Percentiles rank a stretch among this genome's conserved stretches.
phyloP scores from a whole-genome alignment of 2,888 invertebrate genomes.

The Caradrina clavipalpis region DNA sequence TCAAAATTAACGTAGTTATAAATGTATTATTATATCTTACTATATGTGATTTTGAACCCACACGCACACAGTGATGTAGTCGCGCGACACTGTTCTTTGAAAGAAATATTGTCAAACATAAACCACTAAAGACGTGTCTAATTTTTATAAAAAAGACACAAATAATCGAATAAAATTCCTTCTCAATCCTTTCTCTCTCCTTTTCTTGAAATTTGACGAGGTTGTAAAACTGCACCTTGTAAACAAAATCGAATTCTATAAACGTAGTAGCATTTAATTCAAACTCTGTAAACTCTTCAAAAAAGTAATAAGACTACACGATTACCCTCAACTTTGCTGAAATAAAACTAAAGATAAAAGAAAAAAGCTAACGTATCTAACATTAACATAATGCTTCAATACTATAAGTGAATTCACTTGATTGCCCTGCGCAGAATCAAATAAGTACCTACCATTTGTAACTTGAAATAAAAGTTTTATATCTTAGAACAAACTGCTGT shows the following conservation, averaged over 20 bases:
- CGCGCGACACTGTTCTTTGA: too few relatives aligned
- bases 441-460: conserved; percentile 46
- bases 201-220: too few relatives aligned
- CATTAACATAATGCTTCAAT: conserved; percentile 56
- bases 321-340: conserved; percentile 35
- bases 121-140: too few relatives aligned
- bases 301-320: conserved; percentile 26
- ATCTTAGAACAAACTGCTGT: conserved; percentile 24
- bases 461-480: conserved; percentile 41
- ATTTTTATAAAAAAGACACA: too few relatives aligned
- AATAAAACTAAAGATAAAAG: conserved; percentile 53
- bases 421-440: conserved; percentile 47
- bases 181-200: too few relatives aligned
- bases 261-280: background rate
- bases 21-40: too few relatives aligned
- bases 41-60: too few relatives aligned
- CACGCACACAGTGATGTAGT: too few relatives aligned
- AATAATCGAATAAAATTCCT: too few relatives aligned
- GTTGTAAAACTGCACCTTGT: too few relatives aligned
- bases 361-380: conserved; percentile 35
- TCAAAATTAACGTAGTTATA: too few relatives aligned
- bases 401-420: conserved; percentile 57
- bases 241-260: background rate
- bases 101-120: too few relatives aligned
- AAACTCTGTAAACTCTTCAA: conserved; percentile 9